Evolutionary conservation across 2,113 vertebrate genomes (phyloP).

Genomic region (Falcunculus frontatus): DNA sequence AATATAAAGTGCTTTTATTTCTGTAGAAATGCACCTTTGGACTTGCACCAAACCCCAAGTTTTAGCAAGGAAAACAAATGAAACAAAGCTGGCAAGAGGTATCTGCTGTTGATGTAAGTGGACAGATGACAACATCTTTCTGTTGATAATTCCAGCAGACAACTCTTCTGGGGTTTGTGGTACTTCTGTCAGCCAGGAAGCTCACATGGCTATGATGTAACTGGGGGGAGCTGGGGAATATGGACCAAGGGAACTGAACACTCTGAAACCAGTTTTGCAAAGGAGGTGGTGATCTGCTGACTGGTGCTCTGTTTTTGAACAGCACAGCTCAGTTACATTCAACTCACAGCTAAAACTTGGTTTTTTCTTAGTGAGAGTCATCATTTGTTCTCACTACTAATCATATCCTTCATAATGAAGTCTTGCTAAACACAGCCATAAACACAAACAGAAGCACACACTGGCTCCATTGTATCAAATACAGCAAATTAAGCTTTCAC

Average conservation of each 20-base stretch:
- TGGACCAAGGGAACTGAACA: not conserved
- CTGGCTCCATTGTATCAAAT: not conserved
- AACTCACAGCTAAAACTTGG: not conserved
- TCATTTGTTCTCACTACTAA: not conserved
- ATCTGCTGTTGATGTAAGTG: not conserved
- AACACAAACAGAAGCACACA: not conserved
- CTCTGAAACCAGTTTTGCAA: not conserved
- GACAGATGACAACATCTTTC: not conserved
- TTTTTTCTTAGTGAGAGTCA: not conserved
- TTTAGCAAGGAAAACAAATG: not conserved
- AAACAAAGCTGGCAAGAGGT: not conserved
- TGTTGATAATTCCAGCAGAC: not conserved
- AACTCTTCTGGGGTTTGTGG: not conserved
- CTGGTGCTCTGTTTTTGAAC: not conserved
- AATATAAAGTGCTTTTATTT: not conserved
- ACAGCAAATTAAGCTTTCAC: not conserved
- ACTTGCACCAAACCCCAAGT: not conserved
- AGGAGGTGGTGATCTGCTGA: not conserved
- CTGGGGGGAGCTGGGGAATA: not conserved
- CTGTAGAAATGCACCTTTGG: not conserved
- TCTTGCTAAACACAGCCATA: not conserved
- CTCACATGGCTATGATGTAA: not conserved
- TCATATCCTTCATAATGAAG: not conserved
- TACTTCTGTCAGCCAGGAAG: not conserved
- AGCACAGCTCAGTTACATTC: not conserved